Percentiles rank a stretch among this genome's conserved stretches.
Conservation (phyloP, 2,797 vertebrate species). For the Rhinichthys osculus region DNA sequence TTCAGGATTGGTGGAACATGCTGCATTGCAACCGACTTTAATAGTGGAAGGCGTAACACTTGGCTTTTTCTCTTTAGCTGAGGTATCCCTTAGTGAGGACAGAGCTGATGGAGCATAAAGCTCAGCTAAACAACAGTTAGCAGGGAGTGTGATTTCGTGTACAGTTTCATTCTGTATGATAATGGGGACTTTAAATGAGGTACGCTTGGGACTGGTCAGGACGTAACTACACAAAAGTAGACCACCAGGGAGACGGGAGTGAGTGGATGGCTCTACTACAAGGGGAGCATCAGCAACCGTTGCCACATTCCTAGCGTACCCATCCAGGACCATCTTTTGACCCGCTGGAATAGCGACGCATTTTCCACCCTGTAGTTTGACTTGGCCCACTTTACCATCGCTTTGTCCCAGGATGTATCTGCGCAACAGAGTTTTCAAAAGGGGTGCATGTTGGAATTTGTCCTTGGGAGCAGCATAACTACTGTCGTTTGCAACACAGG, state of each 20-base stretch:
- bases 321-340: conserved; percentile 12
- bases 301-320: neutral
- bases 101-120: neutral
- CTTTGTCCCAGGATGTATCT: neutral
- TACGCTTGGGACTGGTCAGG: neutral
- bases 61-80: neutral
- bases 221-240: conserved; percentile 36
- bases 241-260: conserved; percentile 18
- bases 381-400: conserved; percentile 19
- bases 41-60: neutral
- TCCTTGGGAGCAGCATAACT: neutral
- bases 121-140: neutral
- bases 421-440: neutral
- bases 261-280: conserved; percentile 8
- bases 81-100: neutral
- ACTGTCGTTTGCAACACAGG: neutral
- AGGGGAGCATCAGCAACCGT: neutral
- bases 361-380: conserved; percentile 30
- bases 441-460: neutral
- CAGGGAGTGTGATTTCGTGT: conserved; percentile 33
- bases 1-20: neutral
- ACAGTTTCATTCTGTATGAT: conserved; percentile 29
- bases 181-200: conserved; percentile 39
- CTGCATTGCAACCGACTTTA: neutral
- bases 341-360: conserved; percentile 13